Percentiles rank a stretch among this genome's conserved stretches.
These are phyloP conservation scores for Eleutherodactylus coqui DNA, from an alignment of 2,797 vertebrate species.

Conservation along the genomic window DNA sequence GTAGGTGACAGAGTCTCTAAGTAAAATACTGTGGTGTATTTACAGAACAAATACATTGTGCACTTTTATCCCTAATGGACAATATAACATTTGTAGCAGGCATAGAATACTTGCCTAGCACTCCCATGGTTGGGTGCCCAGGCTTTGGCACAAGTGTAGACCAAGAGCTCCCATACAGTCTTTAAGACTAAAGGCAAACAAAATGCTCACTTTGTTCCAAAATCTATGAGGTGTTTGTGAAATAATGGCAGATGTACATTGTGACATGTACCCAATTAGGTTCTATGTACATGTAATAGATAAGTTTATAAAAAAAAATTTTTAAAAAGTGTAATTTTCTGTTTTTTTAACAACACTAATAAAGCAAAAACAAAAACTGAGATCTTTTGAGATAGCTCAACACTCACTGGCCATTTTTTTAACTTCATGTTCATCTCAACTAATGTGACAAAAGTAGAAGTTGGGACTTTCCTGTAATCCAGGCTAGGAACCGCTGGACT, in stretches of 20 bases:
- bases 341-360: conserved; percentile 72
- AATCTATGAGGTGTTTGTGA: conserved; percentile 68
- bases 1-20: too few species aligned
- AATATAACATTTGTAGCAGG: neutral
- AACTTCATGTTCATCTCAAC: conserved; percentile 80
- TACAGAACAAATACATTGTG: neutral
- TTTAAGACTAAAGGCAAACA: neutral
- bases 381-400: conserved; percentile 80
- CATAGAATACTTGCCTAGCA: neutral
- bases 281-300: conserved; percentile 68
- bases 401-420: conserved; percentile 80
- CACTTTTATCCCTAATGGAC: neutral
- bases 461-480: conserved; percentile 96
- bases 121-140: neutral
- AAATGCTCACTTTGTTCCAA: conserved; percentile 67
- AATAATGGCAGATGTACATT: conserved; percentile 60
- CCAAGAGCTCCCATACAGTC: neutral
- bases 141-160: neutral
- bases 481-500: conserved; percentile 95
- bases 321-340: conserved; percentile 63
- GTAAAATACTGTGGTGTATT: neutral
- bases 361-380: conserved; percentile 62
- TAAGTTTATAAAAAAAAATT: too few species aligned
- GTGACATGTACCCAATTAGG: conserved; percentile 61
- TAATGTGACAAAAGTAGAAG: conserved; percentile 84